Percentiles rank a stretch among this genome's conserved stretches.
These are phyloP conservation scores for Dryobates pubescens DNA, from an alignment of 2,797 vertebrate species.

Conservation along the genomic window DNA sequence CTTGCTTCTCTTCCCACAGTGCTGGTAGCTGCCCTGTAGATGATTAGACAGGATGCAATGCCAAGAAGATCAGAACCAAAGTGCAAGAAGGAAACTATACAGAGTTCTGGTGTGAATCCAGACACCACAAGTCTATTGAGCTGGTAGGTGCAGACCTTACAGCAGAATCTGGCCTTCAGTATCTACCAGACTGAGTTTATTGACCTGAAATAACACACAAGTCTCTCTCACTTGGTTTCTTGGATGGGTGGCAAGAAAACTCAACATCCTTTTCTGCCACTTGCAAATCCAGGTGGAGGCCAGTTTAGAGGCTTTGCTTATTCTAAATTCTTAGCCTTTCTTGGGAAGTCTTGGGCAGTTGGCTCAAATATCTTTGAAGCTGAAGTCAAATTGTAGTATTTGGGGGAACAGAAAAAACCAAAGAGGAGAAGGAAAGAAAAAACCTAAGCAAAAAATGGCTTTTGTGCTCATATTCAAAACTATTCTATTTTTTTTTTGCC, in stretches of 20 bases:
- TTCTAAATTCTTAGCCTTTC: neutral
- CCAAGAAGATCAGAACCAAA: neutral
- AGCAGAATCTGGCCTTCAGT: neutral
- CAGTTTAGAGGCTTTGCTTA: neutral
- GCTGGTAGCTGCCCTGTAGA: neutral
- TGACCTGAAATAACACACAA: neutral
- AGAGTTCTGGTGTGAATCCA: accelerated
- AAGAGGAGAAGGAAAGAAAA: neutral
- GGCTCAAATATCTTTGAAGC: neutral
- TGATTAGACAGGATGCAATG: neutral
- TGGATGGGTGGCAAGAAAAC: neutral
- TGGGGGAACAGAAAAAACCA: neutral
- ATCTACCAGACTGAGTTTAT: neutral
- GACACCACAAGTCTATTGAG: neutral
- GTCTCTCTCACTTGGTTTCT: accelerated
- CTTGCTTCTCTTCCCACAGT: accelerated
- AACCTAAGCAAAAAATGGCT: neutral
- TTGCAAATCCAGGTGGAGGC: neutral
- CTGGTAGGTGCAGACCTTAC: neutral
- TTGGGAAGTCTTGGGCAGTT: neutral
- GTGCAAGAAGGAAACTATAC: neutral
- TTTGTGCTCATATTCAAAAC: neutral
- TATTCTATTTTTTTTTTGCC: neutral
- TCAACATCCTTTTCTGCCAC: neutral
- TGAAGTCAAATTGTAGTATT: neutral